These are phyloP conservation scores for Pseudomyrmex gracilis DNA, from an alignment of 1,140 invertebrate species.

Conservation along the genomic window DNA sequence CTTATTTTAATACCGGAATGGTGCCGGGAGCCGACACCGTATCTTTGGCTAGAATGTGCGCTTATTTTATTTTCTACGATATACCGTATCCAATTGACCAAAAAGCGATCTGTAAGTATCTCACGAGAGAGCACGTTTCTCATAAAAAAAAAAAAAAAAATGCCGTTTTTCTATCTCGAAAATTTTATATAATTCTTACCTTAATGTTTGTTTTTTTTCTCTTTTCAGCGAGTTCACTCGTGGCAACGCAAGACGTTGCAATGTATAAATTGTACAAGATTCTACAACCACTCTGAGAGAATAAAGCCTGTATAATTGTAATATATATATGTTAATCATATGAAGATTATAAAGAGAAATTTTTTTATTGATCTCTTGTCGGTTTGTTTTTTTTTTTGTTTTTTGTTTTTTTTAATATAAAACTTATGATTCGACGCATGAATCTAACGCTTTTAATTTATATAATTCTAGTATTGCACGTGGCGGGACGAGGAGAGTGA, in stretches of 20 bases:
- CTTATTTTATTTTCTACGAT: slow-evolving; percentile 88
- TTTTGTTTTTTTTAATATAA: not conserved
- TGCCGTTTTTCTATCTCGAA: too few relatives aligned
- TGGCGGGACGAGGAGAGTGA: too few relatives aligned
- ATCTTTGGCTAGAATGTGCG: slow-evolving; percentile 83
- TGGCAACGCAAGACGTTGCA: slow-evolving; percentile 69
- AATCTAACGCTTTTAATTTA: too few relatives aligned
- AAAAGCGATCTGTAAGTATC: slow-evolving; percentile 74
- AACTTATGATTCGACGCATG: not conserved
- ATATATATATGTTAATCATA: not conserved
- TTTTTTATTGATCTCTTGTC: not conserved
- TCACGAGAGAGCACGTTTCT: too few relatives aligned
- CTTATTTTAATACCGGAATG: slow-evolving; percentile 82
- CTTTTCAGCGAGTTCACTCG: slow-evolving; percentile 74
- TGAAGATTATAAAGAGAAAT: not conserved
- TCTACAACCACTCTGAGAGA: slow-evolving; percentile 54
- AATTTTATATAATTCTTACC: too few relatives aligned
- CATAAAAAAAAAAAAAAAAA: too few relatives aligned
- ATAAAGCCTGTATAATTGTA: not conserved
- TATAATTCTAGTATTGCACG: too few relatives aligned
- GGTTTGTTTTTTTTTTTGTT: too few relatives aligned
- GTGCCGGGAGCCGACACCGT: slow-evolving; percentile 74
- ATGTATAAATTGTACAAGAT: slow-evolving; percentile 77
- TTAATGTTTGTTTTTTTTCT: too few relatives aligned
- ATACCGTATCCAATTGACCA: slow-evolving; percentile 82